These are phyloP conservation scores for Cataglyphis altisquamis DNA, from an alignment of 2,888 invertebrate species.

Conservation along the genomic window DNA sequence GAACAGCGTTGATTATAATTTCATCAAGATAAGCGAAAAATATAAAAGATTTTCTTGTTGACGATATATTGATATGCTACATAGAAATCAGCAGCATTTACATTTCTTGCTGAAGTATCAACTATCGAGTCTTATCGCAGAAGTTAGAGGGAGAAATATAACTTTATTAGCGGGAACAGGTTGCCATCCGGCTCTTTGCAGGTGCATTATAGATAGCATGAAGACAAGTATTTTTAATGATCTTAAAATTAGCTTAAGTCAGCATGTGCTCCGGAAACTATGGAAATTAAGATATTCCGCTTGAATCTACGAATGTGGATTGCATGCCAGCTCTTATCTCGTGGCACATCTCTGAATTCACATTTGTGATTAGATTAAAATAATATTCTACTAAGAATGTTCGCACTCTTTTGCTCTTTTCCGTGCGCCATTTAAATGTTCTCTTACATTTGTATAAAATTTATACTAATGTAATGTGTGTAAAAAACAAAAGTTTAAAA, in stretches of 20 bases:
- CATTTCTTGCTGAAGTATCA: conserved; percentile 61
- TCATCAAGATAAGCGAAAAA: not conserved
- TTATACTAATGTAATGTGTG: not conserved
- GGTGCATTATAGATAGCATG: conserved; percentile 76
- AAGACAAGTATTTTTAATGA: conserved; percentile 74
- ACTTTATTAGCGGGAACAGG: conserved; percentile 73
- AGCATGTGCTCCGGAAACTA: conserved; percentile 67
- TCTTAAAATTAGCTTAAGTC: conserved; percentile 61
- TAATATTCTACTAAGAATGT: conserved; percentile 15
- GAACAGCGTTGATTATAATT: conserved; percentile 15
- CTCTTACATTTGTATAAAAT: conserved; percentile 32
- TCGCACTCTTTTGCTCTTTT: not conserved
- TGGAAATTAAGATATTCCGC: conserved; percentile 58
- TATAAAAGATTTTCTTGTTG: not conserved
- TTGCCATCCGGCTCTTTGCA: conserved; percentile 79
- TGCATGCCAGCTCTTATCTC: conserved; percentile 56
- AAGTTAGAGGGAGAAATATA: conserved; percentile 56
- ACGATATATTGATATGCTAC: conserved; percentile 6
- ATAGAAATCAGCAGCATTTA: conserved; percentile 25
- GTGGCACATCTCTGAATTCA: conserved; percentile 52
- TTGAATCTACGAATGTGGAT: conserved; percentile 38
- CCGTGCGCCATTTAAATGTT: not conserved
- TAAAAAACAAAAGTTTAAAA: conserved; percentile 2
- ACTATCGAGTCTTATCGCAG: conserved; percentile 74
- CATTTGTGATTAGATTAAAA: conserved; percentile 60